Conservation (phyloP, 2,113 vertebrate genomes). For the Aptenodytes forsteri region DNA sequence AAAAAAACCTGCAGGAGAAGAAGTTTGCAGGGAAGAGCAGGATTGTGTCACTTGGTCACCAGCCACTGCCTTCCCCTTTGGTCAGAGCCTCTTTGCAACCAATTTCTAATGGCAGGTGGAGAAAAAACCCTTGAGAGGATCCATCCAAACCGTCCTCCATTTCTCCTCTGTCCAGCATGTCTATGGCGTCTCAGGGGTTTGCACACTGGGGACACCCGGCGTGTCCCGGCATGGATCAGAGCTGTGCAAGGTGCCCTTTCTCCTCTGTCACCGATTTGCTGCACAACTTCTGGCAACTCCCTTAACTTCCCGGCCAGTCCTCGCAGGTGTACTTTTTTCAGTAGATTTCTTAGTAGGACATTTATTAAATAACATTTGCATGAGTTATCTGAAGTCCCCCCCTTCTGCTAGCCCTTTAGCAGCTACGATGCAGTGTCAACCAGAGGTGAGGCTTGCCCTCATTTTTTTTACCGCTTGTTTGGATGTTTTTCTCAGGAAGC, state of each 20-base stretch:
- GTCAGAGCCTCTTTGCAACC: neutral
- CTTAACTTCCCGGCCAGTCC: neutral
- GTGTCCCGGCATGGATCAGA: neutral
- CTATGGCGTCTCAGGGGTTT: neutral
- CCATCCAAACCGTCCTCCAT: neutral
- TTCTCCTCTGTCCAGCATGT: neutral
- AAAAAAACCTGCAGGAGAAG: neutral
- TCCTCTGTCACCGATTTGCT: neutral
- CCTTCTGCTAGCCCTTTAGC: neutral
- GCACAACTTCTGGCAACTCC: neutral
- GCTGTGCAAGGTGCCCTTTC: neutral
- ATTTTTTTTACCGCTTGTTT: neutral
- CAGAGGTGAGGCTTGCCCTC: neutral
- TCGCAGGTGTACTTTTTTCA: neutral
- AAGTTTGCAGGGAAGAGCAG: neutral
- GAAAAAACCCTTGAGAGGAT: neutral
- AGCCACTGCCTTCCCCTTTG: neutral
- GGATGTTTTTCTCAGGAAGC: neutral
- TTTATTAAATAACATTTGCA: neutral
- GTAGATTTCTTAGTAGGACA: neutral
- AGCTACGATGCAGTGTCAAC: accelerated
- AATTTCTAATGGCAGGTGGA: neutral
- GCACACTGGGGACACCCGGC: accelerated
- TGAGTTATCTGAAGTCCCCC: neutral
- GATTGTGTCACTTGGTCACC: neutral